Evolutionary conservation across 2,797 vertebrate genomes (phyloP).

Genomic region (Remorina albescens): DNA sequence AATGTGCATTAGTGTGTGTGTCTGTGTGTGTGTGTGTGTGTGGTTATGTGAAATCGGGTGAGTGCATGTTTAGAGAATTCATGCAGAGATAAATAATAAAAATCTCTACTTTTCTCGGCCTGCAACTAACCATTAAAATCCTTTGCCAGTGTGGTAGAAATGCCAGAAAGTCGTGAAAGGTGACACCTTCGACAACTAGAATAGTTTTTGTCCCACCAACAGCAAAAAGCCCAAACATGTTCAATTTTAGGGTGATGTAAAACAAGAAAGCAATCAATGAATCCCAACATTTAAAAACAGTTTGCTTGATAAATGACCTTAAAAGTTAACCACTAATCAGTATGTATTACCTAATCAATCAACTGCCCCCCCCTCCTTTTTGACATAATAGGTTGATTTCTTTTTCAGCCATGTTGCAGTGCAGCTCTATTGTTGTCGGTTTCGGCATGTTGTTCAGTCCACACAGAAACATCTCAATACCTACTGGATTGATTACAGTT

Average conservation of each 20-base stretch:
- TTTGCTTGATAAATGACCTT: not conserved
- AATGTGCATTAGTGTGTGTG: conserved; percentile 27
- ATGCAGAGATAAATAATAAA: no score
- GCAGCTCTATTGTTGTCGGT: not conserved
- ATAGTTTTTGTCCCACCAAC: not conserved
- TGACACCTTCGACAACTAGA: not conserved
- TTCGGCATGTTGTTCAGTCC: not conserved
- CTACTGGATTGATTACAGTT: not conserved
- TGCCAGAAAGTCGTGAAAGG: not conserved
- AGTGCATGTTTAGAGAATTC: no score
- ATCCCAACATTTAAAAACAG: not conserved
- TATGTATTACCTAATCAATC: not conserved
- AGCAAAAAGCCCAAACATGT: not conserved
- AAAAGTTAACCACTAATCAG: not conserved
- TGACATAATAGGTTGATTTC: not conserved
- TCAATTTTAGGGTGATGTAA: not conserved
- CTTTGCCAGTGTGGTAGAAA: not conserved
- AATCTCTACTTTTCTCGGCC: not conserved
- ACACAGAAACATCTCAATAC: not conserved
- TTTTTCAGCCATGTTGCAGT: no score
- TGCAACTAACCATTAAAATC: not conserved
- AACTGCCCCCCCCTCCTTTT: not conserved
- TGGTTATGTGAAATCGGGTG: no score
- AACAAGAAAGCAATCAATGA: not conserved
- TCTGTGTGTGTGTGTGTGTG: not conserved